phyloP scores from a whole-genome alignment of 2,888 invertebrate species.

The Lithophane semibrunnea region DNA sequence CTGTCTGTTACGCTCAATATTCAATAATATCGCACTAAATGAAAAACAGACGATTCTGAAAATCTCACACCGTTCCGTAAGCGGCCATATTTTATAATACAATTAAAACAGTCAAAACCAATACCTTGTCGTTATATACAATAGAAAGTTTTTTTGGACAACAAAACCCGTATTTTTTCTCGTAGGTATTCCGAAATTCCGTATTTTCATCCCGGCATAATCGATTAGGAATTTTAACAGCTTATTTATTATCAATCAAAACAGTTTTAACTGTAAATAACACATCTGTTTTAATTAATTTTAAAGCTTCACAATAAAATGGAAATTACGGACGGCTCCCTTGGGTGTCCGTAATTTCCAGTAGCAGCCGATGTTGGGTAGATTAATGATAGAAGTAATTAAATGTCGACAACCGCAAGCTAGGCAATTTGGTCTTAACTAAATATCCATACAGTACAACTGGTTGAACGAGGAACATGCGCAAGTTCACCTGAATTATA shows the following conservation, averaged over 20 bases:
- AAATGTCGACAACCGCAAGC: conserved; percentile 48
- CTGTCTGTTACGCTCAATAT: conserved; percentile 39
- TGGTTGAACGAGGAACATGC: background rate
- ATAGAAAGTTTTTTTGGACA: background rate
- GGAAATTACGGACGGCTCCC: conserved; percentile 33
- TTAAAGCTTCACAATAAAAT: conserved; percentile 49
- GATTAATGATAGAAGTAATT: conserved; percentile 59
- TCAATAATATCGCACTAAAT: conserved; percentile 1
- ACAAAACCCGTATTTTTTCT: background rate
- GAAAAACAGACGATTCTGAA: background rate
- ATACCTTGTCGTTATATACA: background rate
- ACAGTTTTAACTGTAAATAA: conserved; percentile 19
- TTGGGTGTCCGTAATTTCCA: conserved; percentile 31
- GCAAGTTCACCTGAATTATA: background rate
- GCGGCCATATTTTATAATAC: background rate
- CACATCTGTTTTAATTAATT: conserved; percentile 43
- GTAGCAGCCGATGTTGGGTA: conserved; percentile 41
- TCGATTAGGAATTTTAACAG: conserved; percentile 16
- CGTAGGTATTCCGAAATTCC: background rate
- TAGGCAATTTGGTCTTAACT: conserved; percentile 39
- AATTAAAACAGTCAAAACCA: background rate
- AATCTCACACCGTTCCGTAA: background rate
- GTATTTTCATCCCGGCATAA: background rate
- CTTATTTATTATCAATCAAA: conserved; percentile 1
- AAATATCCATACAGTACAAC: background rate